Percentiles rank a stretch among this genome's conserved stretches.
These are phyloP conservation scores for Tanytarsus gracilentus DNA, from an alignment of 2,888 invertebrate genomes.

Conservation along the genomic window DNA sequence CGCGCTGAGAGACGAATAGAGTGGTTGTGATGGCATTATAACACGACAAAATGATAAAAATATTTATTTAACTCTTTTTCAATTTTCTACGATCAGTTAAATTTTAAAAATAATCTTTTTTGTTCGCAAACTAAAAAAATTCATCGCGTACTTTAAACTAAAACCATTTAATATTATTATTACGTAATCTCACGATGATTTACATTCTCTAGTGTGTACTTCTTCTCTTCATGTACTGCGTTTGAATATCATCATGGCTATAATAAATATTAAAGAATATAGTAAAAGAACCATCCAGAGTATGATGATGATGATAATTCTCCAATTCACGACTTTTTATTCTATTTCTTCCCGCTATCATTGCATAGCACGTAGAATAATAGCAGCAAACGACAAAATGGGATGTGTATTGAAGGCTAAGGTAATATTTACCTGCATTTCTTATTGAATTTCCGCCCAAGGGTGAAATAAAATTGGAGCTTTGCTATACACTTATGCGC, in stretches of 20 bases:
- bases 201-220: slow-evolving; percentile 6
- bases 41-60: too few species aligned
- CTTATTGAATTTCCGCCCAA: background rate
- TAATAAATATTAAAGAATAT: background rate
- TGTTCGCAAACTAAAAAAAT: background rate
- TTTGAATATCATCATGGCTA: background rate
- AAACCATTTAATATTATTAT: background rate
- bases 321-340: too few species aligned
- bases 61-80: too few species aligned
- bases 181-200: slow-evolving; percentile 4
- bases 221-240: background rate
- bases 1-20: too few species aligned
- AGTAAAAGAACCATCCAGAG: too few species aligned
- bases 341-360: too few species aligned
- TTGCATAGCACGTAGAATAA: too few species aligned
- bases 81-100: background rate
- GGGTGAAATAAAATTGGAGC: background rate
- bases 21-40: too few species aligned
- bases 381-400: too few species aligned
- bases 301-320: too few species aligned
- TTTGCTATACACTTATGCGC: background rate
- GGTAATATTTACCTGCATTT: background rate
- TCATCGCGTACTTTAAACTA: background rate
- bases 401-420: too few species aligned
- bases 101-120: background rate